Percentiles rank a stretch among this genome's conserved stretches.
Evolutionary conservation across 2,113 vertebrate genomes (phyloP).

Genomic region (Oncorhynchus mykiss): DNA sequence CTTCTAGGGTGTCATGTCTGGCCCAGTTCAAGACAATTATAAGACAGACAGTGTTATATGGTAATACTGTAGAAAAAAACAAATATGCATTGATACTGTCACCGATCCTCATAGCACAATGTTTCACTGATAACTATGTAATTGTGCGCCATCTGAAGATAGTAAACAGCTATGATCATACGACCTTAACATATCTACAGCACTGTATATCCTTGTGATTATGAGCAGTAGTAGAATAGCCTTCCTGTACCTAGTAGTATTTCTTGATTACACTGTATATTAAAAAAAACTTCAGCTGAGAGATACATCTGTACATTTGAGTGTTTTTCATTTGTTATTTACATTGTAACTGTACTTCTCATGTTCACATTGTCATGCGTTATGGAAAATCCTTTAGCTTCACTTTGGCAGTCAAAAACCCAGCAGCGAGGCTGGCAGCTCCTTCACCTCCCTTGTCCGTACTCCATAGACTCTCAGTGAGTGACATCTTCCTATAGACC

Average conservation of each 20-base stretch:
- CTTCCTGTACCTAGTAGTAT: conserved; percentile 66
- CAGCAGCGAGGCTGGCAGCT: conserved; percentile 53
- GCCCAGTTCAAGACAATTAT: conserved; percentile 54
- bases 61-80: conserved; percentile 59
- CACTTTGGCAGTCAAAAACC: conserved; percentile 72
- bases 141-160: conserved; percentile 67
- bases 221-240: conserved; percentile 71
- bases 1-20: conserved; percentile 24
- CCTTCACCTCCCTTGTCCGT: conserved; percentile 52
- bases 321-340: conserved; percentile 53
- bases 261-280: conserved; percentile 69
- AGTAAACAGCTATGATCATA: conserved; percentile 69
- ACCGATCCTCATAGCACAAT: conserved; percentile 65
- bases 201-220: conserved; percentile 69
- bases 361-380: conserved; percentile 66
- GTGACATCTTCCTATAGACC: conserved; percentile 42
- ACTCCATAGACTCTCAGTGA: conserved; percentile 42
- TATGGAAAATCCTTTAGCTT: conserved; percentile 68
- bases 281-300: conserved; percentile 62
- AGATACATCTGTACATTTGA: conserved; percentile 69
- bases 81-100: conserved; percentile 51
- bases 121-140: conserved; percentile 62
- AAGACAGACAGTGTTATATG: conserved; percentile 53
- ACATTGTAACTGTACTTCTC: conserved; percentile 66
- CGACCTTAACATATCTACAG: conserved; percentile 71